Evolutionary conservation across 2,888 invertebrate genomes (phyloP).

Genomic region (Beris morrisii): DNA sequence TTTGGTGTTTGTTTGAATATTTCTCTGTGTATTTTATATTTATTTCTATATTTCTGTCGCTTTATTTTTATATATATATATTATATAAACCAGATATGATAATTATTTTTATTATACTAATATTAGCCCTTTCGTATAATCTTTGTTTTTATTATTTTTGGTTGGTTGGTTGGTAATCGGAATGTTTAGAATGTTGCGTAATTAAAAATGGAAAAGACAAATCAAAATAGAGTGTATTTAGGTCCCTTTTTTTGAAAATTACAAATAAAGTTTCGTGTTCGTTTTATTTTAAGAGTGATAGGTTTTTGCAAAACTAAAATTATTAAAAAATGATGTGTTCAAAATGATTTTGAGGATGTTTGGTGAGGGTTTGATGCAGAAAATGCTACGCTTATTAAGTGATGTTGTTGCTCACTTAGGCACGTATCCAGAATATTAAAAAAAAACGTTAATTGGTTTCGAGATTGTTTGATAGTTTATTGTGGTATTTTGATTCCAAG

Average conservation of each 20-base stretch:
- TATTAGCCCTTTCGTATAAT: too few species aligned
- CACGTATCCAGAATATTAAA: too few species aligned
- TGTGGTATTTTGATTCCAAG: too few species aligned
- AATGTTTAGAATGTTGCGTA: too few species aligned
- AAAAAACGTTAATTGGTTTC: too few species aligned
- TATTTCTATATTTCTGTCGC: not conserved
- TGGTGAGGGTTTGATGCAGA: constrained; percentile 18
- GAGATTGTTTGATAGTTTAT: too few species aligned
- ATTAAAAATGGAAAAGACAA: too few species aligned
- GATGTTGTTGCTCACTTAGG: constrained; percentile 21
- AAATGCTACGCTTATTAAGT: too few species aligned
- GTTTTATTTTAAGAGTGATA: too few species aligned
- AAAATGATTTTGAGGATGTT: not conserved
- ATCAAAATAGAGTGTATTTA: not conserved
- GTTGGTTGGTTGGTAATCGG: not conserved
- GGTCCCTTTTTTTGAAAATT: not conserved
- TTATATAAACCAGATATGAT: not conserved
- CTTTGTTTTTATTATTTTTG: not conserved
- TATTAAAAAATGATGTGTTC: too few species aligned
- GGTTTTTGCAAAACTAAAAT: too few species aligned
- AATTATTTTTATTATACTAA: constrained; percentile 27
- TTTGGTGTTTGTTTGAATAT: constrained; percentile 12
- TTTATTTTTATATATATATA: not conserved
- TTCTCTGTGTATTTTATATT: constrained; percentile 26
- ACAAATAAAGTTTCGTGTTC: not conserved